A percentile compares a stretch with the other conserved stretches of the same genome.
Evolutionary conservation across 1,140 invertebrate species (phyloP).

Genomic region (Drosophila pandora): DNA sequence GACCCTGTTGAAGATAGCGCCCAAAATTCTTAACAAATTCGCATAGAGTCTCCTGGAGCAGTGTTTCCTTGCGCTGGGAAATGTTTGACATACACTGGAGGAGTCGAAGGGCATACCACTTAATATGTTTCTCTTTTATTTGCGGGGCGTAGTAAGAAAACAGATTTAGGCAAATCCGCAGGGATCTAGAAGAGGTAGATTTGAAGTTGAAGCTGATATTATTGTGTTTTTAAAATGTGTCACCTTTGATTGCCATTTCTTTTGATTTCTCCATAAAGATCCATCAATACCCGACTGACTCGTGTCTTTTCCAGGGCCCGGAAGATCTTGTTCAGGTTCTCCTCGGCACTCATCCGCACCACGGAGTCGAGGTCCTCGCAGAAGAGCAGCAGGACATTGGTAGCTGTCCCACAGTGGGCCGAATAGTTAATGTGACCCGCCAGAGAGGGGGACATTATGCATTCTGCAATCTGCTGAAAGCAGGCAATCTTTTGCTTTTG

Average conservation of each 20-base stretch:
- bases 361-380: conserved; percentile 92
- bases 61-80: conserved; percentile 88
- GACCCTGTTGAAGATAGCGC: conserved; percentile 88
- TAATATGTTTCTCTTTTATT: conserved; percentile 90
- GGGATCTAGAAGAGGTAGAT: too few species aligned
- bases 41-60: conserved; percentile 89
- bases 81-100: conserved; percentile 89
- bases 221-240: neutral
- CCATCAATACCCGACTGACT: conserved; percentile 89
- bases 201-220: too few species aligned
- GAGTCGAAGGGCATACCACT: conserved; percentile 90
- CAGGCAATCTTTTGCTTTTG: conserved; percentile 89
- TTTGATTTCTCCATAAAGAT: conserved; percentile 93
- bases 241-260: conserved; percentile 87
- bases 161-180: conserved; percentile 89
- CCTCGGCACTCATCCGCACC: conserved; percentile 91
- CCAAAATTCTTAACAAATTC: conserved; percentile 89
- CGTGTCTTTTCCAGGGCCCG: conserved; percentile 86
- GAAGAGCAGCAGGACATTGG: conserved; percentile 89
- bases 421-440: conserved; percentile 86
- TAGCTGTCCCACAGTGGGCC: conserved; percentile 88
- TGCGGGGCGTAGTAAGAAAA: conserved; percentile 89
- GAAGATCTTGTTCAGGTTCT: conserved; percentile 91
- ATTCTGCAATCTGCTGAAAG: conserved; percentile 88
- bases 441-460: conserved; percentile 86